Evolutionary conservation across 2,888 invertebrate genomes (phyloP), one percentile per base, ranked within the genome.

Genomic region (Margaritifera margaritifera): DNA sequence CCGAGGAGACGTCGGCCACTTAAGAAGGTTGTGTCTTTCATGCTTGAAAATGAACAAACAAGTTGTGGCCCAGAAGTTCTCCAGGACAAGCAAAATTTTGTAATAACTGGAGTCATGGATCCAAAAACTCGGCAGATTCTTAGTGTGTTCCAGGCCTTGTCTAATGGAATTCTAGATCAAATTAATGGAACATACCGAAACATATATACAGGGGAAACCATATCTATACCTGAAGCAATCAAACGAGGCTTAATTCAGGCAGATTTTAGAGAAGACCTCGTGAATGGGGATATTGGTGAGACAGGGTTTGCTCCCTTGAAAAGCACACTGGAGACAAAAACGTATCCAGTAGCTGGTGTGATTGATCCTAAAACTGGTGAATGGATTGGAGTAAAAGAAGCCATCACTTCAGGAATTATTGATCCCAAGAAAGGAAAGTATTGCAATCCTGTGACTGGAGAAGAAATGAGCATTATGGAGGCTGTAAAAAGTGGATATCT

Each of bases 401-500:
- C 96, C 4, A 93, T 94, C 71, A 90, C 91, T 64, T 91, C 92
- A 80, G 95, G 95, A 5, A 94, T 96, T 68, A 92, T 95, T 84
- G 94, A 96, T 85, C 92, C 94, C 0, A 91, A 92, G 71, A 92
- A 93, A 52, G 93, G 94, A 19, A 92, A 93, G 87, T 93, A 94
- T 65, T 79, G 69, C 20, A 86, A 87, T 65, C 84, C 86, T 20
- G 76, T 84, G 0, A 86, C 87, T 0, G 83, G 83, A 4, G 84
- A 86, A 62, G 78, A 83, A 64, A 77, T 87, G 15, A 94, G 94
- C 1, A 91, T 95, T 4, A 92, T 93, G 83, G 93, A 96, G 86
- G 95, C 95, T 11, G 90, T 96, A 4, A 91, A 93, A 68, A 92
- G 92, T 69, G 95, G 95, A n/a, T 88, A 88, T 42, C 92, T 96